Percentiles rank a stretch among this genome's conserved stretches.
phyloP scores from a whole-genome alignment of 2,888 invertebrate genomes.

The Cheilosia scutellata region DNA sequence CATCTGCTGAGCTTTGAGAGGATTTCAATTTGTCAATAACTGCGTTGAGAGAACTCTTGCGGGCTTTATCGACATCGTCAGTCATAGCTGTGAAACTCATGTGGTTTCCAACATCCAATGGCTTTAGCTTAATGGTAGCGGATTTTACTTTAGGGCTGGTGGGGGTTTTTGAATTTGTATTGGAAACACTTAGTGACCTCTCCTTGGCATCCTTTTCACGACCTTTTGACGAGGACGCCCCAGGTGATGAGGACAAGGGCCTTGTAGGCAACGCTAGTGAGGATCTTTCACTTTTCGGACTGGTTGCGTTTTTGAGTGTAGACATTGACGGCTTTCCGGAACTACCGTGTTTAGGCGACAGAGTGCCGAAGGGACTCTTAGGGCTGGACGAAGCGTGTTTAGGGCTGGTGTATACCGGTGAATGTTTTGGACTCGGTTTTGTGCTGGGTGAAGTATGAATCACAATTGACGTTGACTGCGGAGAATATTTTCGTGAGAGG shows the following conservation, averaged over 20 bases:
- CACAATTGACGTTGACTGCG: constrained; percentile 85
- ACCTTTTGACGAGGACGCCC: constrained; percentile 80
- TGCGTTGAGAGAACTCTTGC: constrained; percentile 91
- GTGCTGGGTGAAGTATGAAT: constrained; percentile 77
- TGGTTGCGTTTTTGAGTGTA: constrained; percentile 92
- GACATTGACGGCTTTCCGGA: constrained; percentile 96
- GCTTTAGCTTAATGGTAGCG: constrained; percentile 67
- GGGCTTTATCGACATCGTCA: constrained; percentile 84
- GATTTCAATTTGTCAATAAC: constrained; percentile 94
- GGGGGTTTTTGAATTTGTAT: constrained; percentile 52
- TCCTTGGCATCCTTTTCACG: constrained; percentile 80
- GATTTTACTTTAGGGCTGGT: constrained; percentile 67
- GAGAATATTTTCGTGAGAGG: constrained; percentile 87
- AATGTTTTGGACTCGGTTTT: constrained; percentile 89
- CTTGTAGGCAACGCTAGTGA: constrained; percentile 79
- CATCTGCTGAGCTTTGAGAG: constrained; percentile 85
- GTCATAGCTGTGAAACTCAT: constrained; percentile 28
- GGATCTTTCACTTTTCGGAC: constrained; percentile 86
- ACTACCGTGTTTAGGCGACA: constrained; percentile 91
- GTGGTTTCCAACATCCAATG: constrained; percentile 64
- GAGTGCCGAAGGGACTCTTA: constrained; percentile 90
- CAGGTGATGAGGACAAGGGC: constrained; percentile 55
- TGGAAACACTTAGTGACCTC: constrained; percentile 77
- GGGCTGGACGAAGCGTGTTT: constrained; percentile 91
- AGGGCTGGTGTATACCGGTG: constrained; percentile 90